Percentiles rank a stretch among this genome's conserved stretches.
phyloP scores from a whole-genome alignment of 2,888 invertebrate genomes.

The Julus scanicus region DNA sequence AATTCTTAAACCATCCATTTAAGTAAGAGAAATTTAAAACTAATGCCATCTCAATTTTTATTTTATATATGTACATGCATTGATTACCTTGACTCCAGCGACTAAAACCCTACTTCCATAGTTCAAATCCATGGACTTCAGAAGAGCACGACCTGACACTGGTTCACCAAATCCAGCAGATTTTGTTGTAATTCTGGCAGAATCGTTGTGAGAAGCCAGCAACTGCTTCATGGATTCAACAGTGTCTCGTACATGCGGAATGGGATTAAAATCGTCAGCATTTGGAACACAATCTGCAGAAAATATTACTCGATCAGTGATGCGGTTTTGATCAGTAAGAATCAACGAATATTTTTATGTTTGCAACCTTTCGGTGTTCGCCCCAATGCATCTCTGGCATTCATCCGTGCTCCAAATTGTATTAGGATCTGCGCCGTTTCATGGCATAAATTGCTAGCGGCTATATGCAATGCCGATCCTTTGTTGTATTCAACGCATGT shows the following conservation, averaged over 20 bases:
- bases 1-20: not conserved
- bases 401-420: conserved; percentile 66
- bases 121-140: conserved; percentile 67
- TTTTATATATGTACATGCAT: not conserved
- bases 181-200: conserved; percentile 51
- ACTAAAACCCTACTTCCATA: conserved; percentile 62
- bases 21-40: conserved; percentile 20
- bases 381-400: conserved; percentile 61
- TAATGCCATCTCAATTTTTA: not conserved
- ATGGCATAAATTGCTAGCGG: conserved; percentile 67
- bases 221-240: conserved; percentile 65
- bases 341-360: not conserved
- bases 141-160: conserved; percentile 63
- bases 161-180: conserved; percentile 15
- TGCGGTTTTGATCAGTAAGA: no score
- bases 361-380: conserved; percentile 61
- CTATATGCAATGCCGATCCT: conserved; percentile 69
- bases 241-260: conserved; percentile 65
- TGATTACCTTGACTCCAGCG: conserved; percentile 59
- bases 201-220: conserved; percentile 60
- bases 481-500: conserved; percentile 68
- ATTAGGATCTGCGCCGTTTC: conserved; percentile 67
- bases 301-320: not conserved
- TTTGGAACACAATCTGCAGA: conserved; percentile 67
- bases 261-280: conserved; percentile 64